phyloP scores from a whole-genome alignment of 2,113 vertebrate species.

The Rhizomys pruinosus region DNA sequence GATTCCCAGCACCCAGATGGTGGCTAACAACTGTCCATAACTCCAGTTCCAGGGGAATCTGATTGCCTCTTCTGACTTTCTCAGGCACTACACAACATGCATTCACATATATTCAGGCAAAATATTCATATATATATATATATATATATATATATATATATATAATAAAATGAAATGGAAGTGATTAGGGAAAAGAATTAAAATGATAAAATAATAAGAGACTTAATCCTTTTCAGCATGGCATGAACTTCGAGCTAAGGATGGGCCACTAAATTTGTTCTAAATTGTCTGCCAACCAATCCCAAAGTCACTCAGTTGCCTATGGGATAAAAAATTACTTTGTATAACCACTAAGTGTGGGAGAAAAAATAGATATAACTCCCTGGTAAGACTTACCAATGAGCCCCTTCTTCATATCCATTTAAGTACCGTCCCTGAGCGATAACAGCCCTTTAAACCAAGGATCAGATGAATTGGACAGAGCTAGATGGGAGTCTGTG shows the following conservation, averaged over 20 bases:
- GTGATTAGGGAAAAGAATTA: background rate
- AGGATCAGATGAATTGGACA: conserved; percentile 51
- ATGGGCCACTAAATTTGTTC: background rate
- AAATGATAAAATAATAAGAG: background rate
- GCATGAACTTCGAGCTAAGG: background rate
- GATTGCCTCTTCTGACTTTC: no score
- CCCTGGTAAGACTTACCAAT: background rate
- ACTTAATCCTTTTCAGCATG: background rate
- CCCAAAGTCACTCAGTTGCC: background rate
- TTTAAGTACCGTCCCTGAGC: conserved; percentile 5
- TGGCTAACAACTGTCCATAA: no score
- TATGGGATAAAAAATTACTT: background rate
- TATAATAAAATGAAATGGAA: background rate
- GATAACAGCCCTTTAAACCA: conserved; percentile 35
- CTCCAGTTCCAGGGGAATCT: no score
- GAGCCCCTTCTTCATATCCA: background rate
- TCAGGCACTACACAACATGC: no score
- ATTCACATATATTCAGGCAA: no score
- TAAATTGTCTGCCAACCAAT: background rate
- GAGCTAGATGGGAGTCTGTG: conserved; percentile 2
- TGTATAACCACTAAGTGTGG: background rate
- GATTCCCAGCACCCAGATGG: no score
- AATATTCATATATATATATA: no score
- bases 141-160: no score
- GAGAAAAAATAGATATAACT: background rate